These are phyloP conservation scores for Mesoligia furuncula DNA, from an alignment of 2,888 invertebrate species.

Conservation along the genomic window DNA sequence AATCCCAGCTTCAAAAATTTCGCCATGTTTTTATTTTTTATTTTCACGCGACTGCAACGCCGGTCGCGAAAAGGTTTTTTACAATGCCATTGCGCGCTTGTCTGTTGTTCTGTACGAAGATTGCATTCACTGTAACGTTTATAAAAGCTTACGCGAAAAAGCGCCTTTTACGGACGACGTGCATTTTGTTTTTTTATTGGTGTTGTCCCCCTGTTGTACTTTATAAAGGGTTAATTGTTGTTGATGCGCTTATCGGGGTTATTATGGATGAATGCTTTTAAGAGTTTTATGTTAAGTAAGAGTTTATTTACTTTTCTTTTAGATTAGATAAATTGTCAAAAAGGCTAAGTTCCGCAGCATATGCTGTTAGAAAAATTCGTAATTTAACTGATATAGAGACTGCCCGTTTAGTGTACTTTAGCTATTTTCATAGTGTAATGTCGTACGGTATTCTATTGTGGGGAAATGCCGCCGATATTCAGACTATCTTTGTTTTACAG, in stretches of 20 bases:
- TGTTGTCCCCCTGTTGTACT: constrained; percentile 41
- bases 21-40: constrained; percentile 46
- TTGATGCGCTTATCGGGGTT: constrained; percentile 21
- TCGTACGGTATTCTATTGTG: no score
- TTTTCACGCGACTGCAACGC: constrained; percentile 64
- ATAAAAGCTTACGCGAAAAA: constrained; percentile 75
- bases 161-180: constrained; percentile 68
- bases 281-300: background rate
- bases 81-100: constrained; percentile 71
- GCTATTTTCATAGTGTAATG: no score
- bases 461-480: no score
- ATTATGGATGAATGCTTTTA: constrained; percentile 5
- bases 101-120: constrained; percentile 73
- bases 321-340: no score
- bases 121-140: constrained; percentile 76
- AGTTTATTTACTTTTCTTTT: background rate
- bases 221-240: constrained; percentile 52
- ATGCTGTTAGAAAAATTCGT: no score
- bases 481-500: no score
- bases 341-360: no score
- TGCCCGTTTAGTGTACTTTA: no score
- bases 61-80: constrained; percentile 68
- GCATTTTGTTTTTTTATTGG: constrained; percentile 57
- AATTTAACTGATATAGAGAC: no score
- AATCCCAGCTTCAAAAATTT: constrained; percentile 41